These are phyloP conservation scores for Loripinus fragilis DNA, from an alignment of 2,888 invertebrate genomes.

Conservation along the genomic window DNA sequence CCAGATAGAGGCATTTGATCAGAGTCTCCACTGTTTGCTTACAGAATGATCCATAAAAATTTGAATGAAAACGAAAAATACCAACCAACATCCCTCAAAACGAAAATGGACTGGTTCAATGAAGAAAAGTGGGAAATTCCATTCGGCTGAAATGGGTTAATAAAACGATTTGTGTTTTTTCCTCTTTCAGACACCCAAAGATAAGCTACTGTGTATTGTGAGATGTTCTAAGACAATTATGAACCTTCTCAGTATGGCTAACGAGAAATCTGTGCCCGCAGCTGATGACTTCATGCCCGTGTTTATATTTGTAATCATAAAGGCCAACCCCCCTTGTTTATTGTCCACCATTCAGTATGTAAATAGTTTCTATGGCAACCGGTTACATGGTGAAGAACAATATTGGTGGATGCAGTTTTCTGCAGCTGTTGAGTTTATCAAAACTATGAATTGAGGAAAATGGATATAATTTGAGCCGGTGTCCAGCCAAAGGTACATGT, in stretches of 20 bases:
- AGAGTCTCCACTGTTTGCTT: too few species aligned
- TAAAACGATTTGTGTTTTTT: too few species aligned
- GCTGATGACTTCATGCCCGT: constrained; percentile 98
- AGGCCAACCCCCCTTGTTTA: constrained; percentile 97
- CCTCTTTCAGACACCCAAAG: constrained; percentile 89
- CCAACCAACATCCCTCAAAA: too few species aligned
- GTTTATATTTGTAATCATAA: constrained; percentile 97
- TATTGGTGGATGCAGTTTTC: constrained; percentile 99
- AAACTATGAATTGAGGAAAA: constrained; percentile 94
- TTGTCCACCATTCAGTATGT: constrained; percentile 98
- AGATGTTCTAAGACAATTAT: constrained; percentile 96
- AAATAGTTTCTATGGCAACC: constrained; percentile 93
- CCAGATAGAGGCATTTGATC: too few species aligned
- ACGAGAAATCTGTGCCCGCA: constrained; percentile 90
- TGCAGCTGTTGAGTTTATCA: constrained; percentile 98
- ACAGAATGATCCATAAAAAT: too few species aligned
- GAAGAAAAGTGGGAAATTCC: too few species aligned
- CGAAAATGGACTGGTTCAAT: too few species aligned
- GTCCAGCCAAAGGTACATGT: too few species aligned
- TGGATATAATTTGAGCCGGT: too few species aligned
- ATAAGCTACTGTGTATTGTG: constrained; percentile 92
- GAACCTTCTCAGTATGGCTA: constrained; percentile 94
- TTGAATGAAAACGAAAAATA: too few species aligned
- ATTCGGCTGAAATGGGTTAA: too few species aligned
- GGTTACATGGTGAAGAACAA: constrained; percentile 94